Evolutionary conservation across 2,797 vertebrate species (phyloP).

Genomic region (Gymnodraco acuticeps): DNA sequence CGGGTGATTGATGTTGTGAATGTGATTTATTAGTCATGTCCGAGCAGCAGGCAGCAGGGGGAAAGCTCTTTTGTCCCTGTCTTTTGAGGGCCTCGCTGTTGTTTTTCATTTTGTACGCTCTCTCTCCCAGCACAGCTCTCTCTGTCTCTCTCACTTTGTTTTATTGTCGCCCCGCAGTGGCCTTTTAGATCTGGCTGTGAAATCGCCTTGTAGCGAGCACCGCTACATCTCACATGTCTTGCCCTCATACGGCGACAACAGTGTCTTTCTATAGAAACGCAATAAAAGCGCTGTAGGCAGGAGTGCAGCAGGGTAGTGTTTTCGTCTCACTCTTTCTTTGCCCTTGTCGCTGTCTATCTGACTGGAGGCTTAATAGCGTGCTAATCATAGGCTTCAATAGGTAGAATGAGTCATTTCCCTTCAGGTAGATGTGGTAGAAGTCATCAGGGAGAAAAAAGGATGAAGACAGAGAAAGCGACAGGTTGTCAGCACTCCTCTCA

Average conservation of each 20-base stretch:
- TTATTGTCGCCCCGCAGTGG: conserved; percentile 59
- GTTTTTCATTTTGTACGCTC: conserved; percentile 65
- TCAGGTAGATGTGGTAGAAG: conserved; percentile 32
- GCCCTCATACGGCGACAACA: conserved; percentile 26
- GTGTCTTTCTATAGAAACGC: conserved; percentile 16
- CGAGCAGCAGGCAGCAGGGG: conserved; percentile 53
- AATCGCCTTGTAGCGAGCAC: conserved; percentile 34
- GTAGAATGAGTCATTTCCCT: conserved; percentile 45
- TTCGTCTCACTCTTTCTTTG: conserved; percentile 29
- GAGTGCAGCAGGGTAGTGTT: conserved; percentile 8
- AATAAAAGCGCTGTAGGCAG: conserved; percentile 26
- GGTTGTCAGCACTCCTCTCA: conserved; percentile 22
- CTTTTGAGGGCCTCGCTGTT: conserved; percentile 60
- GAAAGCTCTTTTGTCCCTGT: conserved; percentile 74
- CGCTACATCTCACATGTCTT: conserved; percentile 33
- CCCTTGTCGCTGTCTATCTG: conserved; percentile 17
- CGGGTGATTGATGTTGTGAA: conserved; percentile 64
- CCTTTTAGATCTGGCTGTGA: conserved; percentile 52
- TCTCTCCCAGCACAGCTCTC: conserved; percentile 17
- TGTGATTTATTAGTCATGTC: conserved; percentile 74
- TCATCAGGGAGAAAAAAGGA: conserved; percentile 16
- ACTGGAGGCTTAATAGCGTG: conserved; percentile 48
- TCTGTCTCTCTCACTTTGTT: conserved; percentile 18
- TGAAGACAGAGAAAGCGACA: conserved; percentile 31
- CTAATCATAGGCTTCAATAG: conserved; percentile 67